phyloP scores from a whole-genome alignment of 1,140 invertebrate species.

The Venturia canescens region DNA sequence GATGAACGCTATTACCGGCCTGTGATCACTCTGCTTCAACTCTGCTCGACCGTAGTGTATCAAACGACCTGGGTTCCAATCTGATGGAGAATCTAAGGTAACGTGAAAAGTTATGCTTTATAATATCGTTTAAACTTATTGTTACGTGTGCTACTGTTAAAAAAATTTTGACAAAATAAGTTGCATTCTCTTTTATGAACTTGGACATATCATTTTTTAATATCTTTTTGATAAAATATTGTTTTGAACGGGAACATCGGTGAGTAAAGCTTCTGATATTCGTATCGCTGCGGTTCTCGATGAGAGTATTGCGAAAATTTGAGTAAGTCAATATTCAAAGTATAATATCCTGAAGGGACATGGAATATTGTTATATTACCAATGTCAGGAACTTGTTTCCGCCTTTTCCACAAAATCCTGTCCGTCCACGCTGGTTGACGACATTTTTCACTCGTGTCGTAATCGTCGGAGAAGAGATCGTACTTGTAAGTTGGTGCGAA shows the following conservation, averaged over 20 bases:
- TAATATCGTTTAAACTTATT: background rate
- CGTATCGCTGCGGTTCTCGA: no score
- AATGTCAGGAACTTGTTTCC: conserved; percentile 84
- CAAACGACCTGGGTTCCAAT: conserved; percentile 87
- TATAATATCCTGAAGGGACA: no score
- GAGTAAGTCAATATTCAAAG: no score
- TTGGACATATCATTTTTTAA: no score
- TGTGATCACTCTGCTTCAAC: conserved; percentile 98
- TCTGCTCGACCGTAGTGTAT: conserved; percentile 95
- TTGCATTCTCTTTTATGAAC: no score
- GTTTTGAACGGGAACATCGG: no score
- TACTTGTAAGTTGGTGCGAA: conserved; percentile 99
- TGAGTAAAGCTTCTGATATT: no score
- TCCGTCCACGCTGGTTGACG: conserved; percentile 99
- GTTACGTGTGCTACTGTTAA: no score
- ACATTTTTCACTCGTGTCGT: conserved; percentile 99
- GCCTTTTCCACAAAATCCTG: conserved; percentile 92
- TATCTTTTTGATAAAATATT: no score
- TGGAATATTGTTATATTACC: conserved; percentile 68
- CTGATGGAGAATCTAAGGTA: conserved; percentile 74
- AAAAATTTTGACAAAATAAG: no score
- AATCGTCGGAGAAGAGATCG: conserved; percentile 98
- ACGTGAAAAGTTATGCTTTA: background rate
- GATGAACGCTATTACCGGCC: conserved; percentile 93
- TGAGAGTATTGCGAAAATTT: no score